phyloP scores from a whole-genome alignment of 2,113 vertebrate genomes.

The Catharus minimus region DNA sequence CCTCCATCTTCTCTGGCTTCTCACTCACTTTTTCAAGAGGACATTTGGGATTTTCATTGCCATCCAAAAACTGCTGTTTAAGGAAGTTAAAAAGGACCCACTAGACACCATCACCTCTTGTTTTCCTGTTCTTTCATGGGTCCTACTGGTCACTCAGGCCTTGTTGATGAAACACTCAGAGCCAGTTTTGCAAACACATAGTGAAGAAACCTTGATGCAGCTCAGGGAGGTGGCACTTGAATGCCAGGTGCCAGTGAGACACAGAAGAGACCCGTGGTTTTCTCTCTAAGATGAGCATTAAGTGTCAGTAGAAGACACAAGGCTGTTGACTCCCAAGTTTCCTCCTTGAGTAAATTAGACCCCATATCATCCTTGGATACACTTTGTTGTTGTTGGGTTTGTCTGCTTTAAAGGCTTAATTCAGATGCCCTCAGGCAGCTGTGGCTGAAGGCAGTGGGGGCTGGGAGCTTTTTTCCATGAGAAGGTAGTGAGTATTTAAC shows the following conservation, averaged over 20 bases:
- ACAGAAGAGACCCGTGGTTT: rapidly evolving
- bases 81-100: not conserved
- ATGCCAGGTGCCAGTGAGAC: not conserved
- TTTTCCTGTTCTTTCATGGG: not conserved
- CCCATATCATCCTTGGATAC: not conserved
- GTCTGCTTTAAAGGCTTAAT: not conserved
- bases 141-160: not conserved
- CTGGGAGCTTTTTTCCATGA: not conserved
- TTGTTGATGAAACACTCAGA: not conserved
- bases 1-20: not conserved
- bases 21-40: not conserved
- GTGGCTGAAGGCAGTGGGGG: not conserved
- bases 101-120: not conserved
- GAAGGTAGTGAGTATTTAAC: not conserved
- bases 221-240: not conserved
- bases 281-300: not conserved
- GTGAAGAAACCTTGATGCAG: not conserved
- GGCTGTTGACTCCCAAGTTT: not conserved
- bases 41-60: not conserved
- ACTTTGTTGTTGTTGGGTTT: not conserved
- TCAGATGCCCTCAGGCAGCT: not conserved
- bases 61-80: not conserved
- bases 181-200: not conserved
- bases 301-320: not conserved
- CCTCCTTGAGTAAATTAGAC: not conserved